Percentiles rank a stretch among this genome's conserved stretches.
Conservation (phyloP, 2,888 invertebrate genomes). For the Clostera curtula region DNA sequence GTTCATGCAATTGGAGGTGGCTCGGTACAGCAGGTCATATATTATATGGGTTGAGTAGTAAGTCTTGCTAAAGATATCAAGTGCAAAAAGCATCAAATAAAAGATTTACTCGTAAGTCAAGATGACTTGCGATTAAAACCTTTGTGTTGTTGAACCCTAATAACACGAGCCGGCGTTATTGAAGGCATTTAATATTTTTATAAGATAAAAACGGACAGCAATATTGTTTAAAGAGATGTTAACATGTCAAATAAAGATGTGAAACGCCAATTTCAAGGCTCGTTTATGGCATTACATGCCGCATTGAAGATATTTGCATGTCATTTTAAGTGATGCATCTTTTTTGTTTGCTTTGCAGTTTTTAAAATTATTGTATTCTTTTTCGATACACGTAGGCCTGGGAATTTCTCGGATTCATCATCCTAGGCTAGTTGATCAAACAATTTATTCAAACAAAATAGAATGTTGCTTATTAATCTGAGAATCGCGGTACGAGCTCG, state of each 20-base stretch:
- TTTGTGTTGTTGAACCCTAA: constrained; percentile 16
- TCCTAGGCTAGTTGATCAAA: too few species aligned
- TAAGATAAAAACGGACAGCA: constrained; percentile 23
- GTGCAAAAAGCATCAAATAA: neutral
- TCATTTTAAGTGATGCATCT: constrained; percentile 19
- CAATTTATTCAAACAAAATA: too few species aligned
- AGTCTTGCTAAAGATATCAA: too few species aligned
- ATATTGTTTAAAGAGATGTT: constrained; percentile 36
- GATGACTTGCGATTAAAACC: constrained; percentile 9
- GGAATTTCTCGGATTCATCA: too few species aligned
- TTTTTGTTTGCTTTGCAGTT: constrained; percentile 4
- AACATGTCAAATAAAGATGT: constrained; percentile 38
- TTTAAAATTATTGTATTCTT: constrained; percentile 3
- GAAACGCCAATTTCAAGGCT: constrained; percentile 34
- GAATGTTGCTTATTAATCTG: too few species aligned
- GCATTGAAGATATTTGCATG: constrained; percentile 28
- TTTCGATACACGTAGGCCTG: too few species aligned
- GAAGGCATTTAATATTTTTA: constrained; percentile 43
- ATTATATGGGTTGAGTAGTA: too few species aligned
- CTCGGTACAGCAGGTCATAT: too few species aligned
- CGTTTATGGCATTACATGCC: constrained; percentile 38
- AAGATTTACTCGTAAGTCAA: constrained; percentile 1
- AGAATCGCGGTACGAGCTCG: too few species aligned
- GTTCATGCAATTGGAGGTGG: too few species aligned
- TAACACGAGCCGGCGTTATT: constrained; percentile 31